Percentiles rank a stretch among this genome's conserved stretches.
Evolutionary conservation across 2,888 invertebrate species (phyloP).

Genomic region (Dorcus hopei): DNA sequence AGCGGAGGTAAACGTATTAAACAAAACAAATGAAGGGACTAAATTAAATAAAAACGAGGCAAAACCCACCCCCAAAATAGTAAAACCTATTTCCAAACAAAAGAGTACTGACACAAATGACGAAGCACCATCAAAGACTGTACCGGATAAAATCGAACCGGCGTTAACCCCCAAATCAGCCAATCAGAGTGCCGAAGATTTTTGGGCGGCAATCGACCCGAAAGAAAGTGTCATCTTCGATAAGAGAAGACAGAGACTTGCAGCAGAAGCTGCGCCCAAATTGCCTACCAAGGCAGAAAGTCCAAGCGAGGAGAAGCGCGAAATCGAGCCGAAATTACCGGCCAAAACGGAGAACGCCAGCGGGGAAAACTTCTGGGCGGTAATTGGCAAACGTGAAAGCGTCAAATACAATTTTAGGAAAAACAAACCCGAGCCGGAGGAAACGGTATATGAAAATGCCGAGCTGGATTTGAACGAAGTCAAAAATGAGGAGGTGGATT

Average conservation of each 20-base stretch:
- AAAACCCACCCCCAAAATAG: no score
- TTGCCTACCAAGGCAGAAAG: conserved; percentile 26
- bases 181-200: conserved; percentile 52
- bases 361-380: conserved; percentile 62
- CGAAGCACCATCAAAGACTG: neutral
- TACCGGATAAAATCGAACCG: conserved; percentile 6
- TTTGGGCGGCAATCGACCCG: conserved; percentile 58
- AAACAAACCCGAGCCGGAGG: no score
- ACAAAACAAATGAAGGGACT: no score
- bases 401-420: no score
- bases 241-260: conserved; percentile 1
- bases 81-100: no score
- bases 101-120: no score
- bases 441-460: neutral
- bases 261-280: conserved; percentile 8
- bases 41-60: no score
- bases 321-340: conserved; percentile 10
- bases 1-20: no score
- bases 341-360: conserved; percentile 34
- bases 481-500: conserved; percentile 1
- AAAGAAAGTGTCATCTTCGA: conserved; percentile 5
- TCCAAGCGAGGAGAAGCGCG: conserved; percentile 56
- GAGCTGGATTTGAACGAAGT: neutral
- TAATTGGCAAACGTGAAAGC: conserved; percentile 49
- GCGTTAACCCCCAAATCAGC: conserved; percentile 23